Conservation (phyloP, 1,140 invertebrate genomes). For the Archegozetes longisetosus region DNA sequence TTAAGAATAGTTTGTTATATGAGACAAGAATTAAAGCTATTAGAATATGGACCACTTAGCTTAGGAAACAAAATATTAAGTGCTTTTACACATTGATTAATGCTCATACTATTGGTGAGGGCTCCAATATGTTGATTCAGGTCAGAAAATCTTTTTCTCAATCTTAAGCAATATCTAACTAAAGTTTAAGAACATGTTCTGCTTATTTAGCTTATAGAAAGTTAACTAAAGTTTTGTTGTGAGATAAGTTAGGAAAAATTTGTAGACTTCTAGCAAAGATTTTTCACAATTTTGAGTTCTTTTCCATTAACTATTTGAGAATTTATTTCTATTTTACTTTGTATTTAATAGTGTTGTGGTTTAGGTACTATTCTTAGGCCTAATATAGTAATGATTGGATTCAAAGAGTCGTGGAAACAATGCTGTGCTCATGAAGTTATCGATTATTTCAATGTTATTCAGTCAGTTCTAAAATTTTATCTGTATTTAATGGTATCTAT, state of each 20-base stretch:
- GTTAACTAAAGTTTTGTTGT: too few relatives aligned
- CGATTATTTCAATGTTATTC: conserved; percentile 33
- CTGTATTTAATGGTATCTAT: neutral
- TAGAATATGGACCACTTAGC: conserved; percentile 31
- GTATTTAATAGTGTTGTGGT: neutral
- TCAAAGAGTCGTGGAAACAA: conserved; percentile 30
- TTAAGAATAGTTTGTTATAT: conserved; percentile 41
- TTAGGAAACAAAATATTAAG: conserved; percentile 32
- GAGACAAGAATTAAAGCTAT: conserved; percentile 33
- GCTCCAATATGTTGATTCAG: conserved; percentile 14
- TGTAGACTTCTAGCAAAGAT: too few relatives aligned
- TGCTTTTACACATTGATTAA: neutral
- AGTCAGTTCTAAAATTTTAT: conserved; percentile 24
- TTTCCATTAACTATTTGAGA: too few relatives aligned
- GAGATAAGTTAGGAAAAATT: too few relatives aligned
- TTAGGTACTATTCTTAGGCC: conserved; percentile 65
- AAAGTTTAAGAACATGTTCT: neutral
- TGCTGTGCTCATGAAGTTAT: conserved; percentile 25
- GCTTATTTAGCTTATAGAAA: neutral
- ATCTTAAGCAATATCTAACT: too few relatives aligned
- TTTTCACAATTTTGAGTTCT: too few relatives aligned
- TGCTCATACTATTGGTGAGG: neutral
- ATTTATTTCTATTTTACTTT: too few relatives aligned
- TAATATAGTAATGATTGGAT: conserved; percentile 65
- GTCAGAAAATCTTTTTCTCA: conserved; percentile 35